Conservation (phyloP, 2,797 vertebrate species). For the Melanogrammus aeglefinus region DNA sequence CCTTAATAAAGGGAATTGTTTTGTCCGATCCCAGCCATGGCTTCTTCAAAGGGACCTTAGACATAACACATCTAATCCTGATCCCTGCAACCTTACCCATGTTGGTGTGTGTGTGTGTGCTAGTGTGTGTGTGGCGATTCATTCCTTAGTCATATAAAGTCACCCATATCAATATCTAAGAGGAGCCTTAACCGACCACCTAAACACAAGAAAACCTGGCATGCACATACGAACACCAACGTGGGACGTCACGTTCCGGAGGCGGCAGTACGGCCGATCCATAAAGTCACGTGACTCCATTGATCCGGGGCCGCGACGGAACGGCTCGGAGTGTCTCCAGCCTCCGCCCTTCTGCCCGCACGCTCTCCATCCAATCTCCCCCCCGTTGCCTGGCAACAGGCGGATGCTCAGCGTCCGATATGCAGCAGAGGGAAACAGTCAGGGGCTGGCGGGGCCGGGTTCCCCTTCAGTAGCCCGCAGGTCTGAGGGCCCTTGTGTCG, state of each 20-base stretch:
- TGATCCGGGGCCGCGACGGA: too few relatives aligned
- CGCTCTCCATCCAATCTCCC: conserved; percentile 16
- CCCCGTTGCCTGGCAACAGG: conserved; percentile 6
- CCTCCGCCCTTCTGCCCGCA: not conserved
- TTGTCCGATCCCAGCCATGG: not conserved
- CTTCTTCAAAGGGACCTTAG: not conserved
- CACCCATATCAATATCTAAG: not conserved
- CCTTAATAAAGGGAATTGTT: not conserved
- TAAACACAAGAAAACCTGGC: not conserved
- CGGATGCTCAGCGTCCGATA: not conserved
- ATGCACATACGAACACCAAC: not conserved
- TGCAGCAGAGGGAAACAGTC: not conserved
- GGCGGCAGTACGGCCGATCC: not conserved
- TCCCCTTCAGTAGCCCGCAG: not conserved
- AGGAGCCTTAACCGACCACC: not conserved
- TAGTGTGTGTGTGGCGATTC: not conserved
- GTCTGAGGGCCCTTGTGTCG: not conserved
- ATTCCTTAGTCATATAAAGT: not conserved
- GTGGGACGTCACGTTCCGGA: not conserved
- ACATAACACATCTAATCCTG: not conserved
- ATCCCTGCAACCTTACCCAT: not conserved
- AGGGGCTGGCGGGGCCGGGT: not conserved
- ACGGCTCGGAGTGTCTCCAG: not conserved
- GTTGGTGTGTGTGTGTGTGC: not conserved
- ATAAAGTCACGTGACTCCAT: too few relatives aligned